These are phyloP conservation scores for Cynopterus sphinx DNA, from an alignment of 2,797 vertebrate species.

Conservation along the genomic window DNA sequence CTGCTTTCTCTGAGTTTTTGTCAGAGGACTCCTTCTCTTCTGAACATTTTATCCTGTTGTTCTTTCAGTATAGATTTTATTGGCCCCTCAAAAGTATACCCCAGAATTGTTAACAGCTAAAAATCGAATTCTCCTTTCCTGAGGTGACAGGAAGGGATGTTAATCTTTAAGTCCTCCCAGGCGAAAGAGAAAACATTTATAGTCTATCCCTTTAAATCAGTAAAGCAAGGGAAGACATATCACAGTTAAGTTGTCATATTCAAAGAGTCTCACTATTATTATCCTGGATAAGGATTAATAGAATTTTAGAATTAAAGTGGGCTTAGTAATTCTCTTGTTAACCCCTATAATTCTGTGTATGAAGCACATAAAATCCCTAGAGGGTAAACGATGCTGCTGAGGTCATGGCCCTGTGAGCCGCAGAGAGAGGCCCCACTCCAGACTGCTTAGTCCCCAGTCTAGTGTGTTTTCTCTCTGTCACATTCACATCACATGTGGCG, in stretches of 20 bases:
- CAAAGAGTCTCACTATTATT: neutral
- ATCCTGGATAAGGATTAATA: neutral
- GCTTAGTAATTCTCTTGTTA: neutral
- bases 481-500: neutral
- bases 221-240: neutral
- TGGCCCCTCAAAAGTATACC: neutral
- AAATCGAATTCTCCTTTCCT: constrained; percentile 21
- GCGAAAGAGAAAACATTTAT: constrained; percentile 35
- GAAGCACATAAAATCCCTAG: neutral
- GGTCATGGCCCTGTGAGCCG: neutral
- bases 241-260: neutral
- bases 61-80: constrained; percentile 35
- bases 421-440: neutral
- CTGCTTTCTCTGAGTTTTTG: neutral
- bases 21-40: neutral
- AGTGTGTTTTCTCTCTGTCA: neutral
- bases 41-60: neutral
- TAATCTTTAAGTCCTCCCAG: constrained; percentile 24
- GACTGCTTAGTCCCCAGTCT: neutral
- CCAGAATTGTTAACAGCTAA: neutral
- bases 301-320: neutral
- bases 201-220: neutral
- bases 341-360: neutral
- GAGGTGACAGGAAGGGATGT: neutral
- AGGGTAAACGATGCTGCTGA: neutral